Conservation (phyloP, 2,888 invertebrate species). For the Orchesella flavescens region DNA sequence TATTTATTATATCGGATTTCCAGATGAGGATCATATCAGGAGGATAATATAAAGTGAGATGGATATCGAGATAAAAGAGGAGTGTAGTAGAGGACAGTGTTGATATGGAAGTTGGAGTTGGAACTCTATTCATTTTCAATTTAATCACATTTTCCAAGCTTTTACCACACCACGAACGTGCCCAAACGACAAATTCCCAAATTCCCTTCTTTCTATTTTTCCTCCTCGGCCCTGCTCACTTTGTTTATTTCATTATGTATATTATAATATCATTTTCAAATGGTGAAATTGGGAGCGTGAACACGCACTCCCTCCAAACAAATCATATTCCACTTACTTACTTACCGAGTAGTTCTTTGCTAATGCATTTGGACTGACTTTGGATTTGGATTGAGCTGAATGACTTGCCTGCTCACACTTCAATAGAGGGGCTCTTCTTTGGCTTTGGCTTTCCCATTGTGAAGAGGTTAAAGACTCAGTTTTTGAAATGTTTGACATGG, state of each 20-base stretch:
- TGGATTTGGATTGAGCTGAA: too few relatives aligned
- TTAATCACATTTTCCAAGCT: constrained; percentile 68
- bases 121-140: constrained; percentile 60
- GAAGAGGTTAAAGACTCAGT: constrained; percentile 58
- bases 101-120: constrained; percentile 20
- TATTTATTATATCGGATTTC: constrained; percentile 7
- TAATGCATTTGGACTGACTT: too few relatives aligned
- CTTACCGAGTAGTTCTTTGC: too few relatives aligned
- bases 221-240: constrained; percentile 24
- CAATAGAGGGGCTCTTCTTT: constrained; percentile 2
- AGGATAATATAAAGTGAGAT: too few relatives aligned
- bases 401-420: too few relatives aligned
- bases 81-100: neutral
- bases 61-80: constrained; percentile 42
- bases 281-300: constrained; percentile 23
- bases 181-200: constrained; percentile 60
- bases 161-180: constrained; percentile 67
- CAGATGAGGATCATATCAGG: constrained; percentile 26
- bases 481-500: constrained; percentile 65
- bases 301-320: neutral
- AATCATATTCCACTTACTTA: too few relatives aligned
- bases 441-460: constrained; percentile 29
- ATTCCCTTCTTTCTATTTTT: constrained; percentile 37
- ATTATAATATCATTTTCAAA: constrained; percentile 48
- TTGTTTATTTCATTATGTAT: constrained; percentile 55